Conservation (phyloP, 2,797 vertebrate genomes). For the Coregonus ussuriensis region DNA sequence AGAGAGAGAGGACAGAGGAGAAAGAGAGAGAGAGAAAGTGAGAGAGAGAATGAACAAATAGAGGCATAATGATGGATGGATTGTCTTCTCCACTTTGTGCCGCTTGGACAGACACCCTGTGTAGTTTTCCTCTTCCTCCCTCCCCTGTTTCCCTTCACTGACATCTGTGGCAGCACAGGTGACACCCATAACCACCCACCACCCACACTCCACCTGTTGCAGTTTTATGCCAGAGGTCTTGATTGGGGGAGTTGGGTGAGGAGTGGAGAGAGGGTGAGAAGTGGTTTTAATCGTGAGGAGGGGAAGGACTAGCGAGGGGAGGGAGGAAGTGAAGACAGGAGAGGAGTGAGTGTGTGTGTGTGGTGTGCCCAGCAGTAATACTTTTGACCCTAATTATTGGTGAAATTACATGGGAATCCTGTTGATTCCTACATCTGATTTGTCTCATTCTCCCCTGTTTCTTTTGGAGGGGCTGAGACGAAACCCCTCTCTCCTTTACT, state of each 20-base stretch:
- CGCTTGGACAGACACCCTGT: conserved; percentile 54
- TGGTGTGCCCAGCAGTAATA: too few species aligned
- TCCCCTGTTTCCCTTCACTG: conserved; percentile 40
- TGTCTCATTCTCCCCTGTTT: conserved; percentile 40
- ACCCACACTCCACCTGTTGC: conserved; percentile 26
- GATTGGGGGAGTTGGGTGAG: background rate
- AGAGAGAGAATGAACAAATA: conserved; percentile 32
- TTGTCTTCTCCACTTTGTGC: conserved; percentile 62
- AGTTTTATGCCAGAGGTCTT: background rate
- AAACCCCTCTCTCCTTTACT: conserved; percentile 43
- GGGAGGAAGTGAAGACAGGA: too few species aligned
- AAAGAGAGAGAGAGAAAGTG: too few species aligned
- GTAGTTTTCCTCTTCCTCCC: conserved; percentile 46
- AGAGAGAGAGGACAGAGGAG: background rate
- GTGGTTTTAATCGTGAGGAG: too few species aligned
- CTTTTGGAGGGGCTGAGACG: conserved; percentile 53
- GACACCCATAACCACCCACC: conserved; percentile 41
- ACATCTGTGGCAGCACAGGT: conserved; percentile 63
- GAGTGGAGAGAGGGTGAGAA: background rate
- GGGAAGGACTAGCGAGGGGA: too few species aligned
- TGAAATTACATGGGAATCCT: conserved; percentile 34
- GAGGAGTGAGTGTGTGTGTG: too few species aligned
- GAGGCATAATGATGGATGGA: conserved; percentile 65
- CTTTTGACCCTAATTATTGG: background rate
- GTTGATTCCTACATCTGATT: conserved; percentile 25